Evolutionary conservation across 1,140 invertebrate species (phyloP).

Genomic region (Drosophila nannoptera): DNA sequence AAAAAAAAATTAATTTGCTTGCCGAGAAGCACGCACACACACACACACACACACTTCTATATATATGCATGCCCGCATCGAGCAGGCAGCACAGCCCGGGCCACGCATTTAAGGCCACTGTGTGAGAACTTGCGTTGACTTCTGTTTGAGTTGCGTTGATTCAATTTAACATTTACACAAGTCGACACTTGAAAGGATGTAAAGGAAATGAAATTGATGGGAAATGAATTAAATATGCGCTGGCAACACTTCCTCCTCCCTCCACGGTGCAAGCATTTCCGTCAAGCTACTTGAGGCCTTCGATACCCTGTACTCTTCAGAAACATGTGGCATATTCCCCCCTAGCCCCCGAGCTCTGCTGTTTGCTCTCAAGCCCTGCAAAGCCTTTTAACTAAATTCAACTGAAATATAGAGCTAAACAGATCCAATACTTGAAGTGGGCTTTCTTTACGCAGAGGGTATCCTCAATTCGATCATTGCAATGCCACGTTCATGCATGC

Average conservation of each 20-base stretch:
- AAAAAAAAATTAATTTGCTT: conserved; percentile 45
- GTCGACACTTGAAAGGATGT: conserved; percentile 21
- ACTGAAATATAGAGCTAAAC: no score
- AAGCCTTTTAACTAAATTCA: no score
- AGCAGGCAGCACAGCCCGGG: background rate
- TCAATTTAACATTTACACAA: conserved; percentile 36
- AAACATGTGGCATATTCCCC: background rate
- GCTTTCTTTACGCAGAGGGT: no score
- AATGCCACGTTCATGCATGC: background rate
- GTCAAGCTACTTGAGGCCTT: background rate
- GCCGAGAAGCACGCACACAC: no score
- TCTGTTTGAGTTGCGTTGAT: conserved; percentile 26
- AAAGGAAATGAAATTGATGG: conserved; percentile 24
- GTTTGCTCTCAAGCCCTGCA: no score
- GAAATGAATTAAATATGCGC: conserved; percentile 29
- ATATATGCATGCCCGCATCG: background rate
- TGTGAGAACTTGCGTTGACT: conserved; percentile 16
- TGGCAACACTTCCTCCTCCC: conserved; percentile 19
- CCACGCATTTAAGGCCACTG: background rate
- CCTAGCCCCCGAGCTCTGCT: no score
- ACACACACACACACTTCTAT: background rate
- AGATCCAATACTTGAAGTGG: no score
- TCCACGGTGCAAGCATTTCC: background rate
- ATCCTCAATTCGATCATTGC: no score
- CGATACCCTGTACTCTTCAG: background rate